phyloP scores from a whole-genome alignment of 2,113 vertebrate genomes.

The Pygoscelis adeliae region DNA sequence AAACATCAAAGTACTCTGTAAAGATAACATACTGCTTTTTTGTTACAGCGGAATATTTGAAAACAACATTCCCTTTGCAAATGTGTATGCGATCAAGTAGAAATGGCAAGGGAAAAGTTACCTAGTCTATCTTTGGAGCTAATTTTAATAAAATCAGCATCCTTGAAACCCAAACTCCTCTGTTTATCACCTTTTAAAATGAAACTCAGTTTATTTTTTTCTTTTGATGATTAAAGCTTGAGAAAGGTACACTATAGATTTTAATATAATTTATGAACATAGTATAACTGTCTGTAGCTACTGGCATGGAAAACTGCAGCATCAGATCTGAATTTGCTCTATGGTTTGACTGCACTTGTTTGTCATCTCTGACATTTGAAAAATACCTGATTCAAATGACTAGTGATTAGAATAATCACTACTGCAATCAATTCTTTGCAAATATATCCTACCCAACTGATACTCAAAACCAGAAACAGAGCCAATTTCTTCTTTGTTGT shows the following conservation, averaged over 20 bases:
- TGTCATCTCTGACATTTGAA: not conserved
- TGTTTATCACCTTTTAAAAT: not conserved
- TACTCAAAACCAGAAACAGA: not conserved
- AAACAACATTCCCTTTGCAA: not conserved
- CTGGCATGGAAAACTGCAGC: not conserved
- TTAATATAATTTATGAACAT: not conserved
- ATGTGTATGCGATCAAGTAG: not conserved
- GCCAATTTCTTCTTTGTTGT: not conserved
- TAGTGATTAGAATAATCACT: not conserved
- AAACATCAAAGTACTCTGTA: not conserved
- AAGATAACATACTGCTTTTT: not conserved
- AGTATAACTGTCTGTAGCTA: not conserved
- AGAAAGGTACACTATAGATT: not conserved
- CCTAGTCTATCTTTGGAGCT: not conserved
- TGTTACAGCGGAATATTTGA: not conserved
- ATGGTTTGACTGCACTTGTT: not conserved
- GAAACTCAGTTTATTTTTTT: not conserved
- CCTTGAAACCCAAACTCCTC: not conserved
- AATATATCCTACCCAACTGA: not conserved
- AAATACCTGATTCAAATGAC: not conserved
- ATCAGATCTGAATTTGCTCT: not conserved
- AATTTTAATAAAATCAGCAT: not conserved
- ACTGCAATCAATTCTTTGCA: not conserved
- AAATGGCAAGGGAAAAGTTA: not conserved
- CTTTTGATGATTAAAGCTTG: not conserved